A percentile compares a stretch with the other conserved stretches of the same genome.
Conservation (phyloP, 1,140 invertebrate genomes). For the Bemisia tabaci region DNA sequence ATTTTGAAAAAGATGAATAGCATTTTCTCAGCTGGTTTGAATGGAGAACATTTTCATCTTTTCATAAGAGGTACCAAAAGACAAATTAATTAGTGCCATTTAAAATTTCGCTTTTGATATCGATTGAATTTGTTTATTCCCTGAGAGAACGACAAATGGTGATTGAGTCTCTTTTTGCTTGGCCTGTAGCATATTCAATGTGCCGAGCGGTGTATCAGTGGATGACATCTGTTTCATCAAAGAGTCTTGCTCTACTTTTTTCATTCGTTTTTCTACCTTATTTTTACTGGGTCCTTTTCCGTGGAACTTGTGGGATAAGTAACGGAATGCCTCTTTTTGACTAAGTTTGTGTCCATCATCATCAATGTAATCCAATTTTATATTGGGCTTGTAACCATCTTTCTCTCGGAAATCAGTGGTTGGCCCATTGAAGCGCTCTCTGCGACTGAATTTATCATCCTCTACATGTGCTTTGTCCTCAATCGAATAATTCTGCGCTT, state of each 20-base stretch:
- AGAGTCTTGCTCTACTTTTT: conserved; percentile 88
- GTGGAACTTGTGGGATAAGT: conserved; percentile 95
- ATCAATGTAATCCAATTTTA: conserved; percentile 96
- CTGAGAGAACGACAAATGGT: conserved; percentile 86
- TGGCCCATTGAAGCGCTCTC: conserved; percentile 72
- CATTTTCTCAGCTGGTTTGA: too few relatives aligned
- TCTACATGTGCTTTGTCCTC: conserved; percentile 89
- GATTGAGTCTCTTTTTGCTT: conserved; percentile 95
- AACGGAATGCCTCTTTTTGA: conserved; percentile 93
- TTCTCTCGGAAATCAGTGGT: conserved; percentile 91
- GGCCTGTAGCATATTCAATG: conserved; percentile 82
- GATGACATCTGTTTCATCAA: conserved; percentile 98
- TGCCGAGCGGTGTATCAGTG: conserved; percentile 92
- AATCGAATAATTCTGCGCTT: conserved; percentile 89
- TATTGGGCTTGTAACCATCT: conserved; percentile 80
- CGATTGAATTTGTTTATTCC: conserved; percentile 51
- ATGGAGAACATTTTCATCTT: too few relatives aligned
- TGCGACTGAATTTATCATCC: conserved; percentile 63
- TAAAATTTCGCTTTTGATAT: background rate
- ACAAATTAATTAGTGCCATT: too few relatives aligned
- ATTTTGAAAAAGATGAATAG: too few relatives aligned
- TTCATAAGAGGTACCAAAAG: background rate
- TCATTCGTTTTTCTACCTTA: conserved; percentile 92
- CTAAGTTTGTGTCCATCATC: conserved; percentile 81
- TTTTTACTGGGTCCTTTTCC: conserved; percentile 98